Evolutionary conservation across 2,888 invertebrate species (phyloP), one percentile per base, ranked within the genome.

Genomic region (Caenorhabditis macrosperma): DNA sequence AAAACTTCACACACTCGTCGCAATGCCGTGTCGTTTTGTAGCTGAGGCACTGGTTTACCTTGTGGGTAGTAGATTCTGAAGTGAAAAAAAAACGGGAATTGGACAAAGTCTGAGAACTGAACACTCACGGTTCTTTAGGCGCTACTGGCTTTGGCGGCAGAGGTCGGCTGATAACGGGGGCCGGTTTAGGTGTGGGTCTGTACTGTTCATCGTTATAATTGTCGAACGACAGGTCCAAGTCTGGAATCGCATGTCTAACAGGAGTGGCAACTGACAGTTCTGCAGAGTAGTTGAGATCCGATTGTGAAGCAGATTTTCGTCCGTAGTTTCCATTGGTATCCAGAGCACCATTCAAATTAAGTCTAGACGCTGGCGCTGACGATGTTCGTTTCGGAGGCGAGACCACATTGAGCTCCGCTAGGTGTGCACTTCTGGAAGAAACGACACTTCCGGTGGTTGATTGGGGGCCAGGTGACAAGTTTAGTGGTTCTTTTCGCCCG

Each of bases 21-120:
- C 26, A 87, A 74, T 15, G 86, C 86, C 10, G 84, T 83, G 55
- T 89, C 88, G 66, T 88, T 89, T 38, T 88, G 88, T 1, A 81
- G 55, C 33, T 78, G 81, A 1, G 86, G 68, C 20, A 88, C 82
- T 35, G 90, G 89, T 68, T 84, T 84, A 33, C 90, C 90, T 55
- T 84, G 84, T 20, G 90, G 90, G 79, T 83, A 90, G 78, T 89
- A 86, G 77, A 90, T 86, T 66, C 80, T 84, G 50, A 67, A 81
- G 41, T 9, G 26, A 7, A n/a, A 64, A 28, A 50, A 46, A 38
- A 57, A n/a, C n/a, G n/a, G n/a, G n/a, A n/a, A n/a, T n/a, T n/a
- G n/a, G n/a, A n/a, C n/a, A 64, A 57, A 17, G 28, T 54, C 30
- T 46, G 17, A 33, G 28, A 61, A 71, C 12, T 3, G n/a, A 50